These are phyloP conservation scores for Mactra quadrangularis DNA, from an alignment of 1,140 invertebrate genomes.

Conservation along the genomic window DNA sequence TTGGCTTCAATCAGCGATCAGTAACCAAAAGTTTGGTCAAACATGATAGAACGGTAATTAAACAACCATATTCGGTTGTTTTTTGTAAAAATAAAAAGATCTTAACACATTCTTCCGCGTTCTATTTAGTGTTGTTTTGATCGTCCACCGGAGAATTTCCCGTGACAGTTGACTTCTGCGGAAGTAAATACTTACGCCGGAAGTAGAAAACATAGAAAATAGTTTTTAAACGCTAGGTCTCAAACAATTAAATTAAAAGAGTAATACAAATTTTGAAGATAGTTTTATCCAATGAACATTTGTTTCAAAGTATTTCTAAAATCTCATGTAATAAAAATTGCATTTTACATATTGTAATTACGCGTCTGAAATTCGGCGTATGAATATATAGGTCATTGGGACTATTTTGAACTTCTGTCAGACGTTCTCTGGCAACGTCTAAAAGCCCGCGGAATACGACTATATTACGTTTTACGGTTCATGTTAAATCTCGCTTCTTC, in stretches of 20 bases:
- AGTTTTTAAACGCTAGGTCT: constrained; percentile 21
- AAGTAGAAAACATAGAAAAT: constrained; percentile 25
- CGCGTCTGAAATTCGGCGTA: constrained; percentile 5
- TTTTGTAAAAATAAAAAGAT: neutral
- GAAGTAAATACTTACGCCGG: constrained; percentile 35
- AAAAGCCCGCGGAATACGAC: constrained; percentile 27
- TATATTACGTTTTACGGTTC: neutral
- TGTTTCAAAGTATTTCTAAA: no score
- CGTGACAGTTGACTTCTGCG: constrained; percentile 42
- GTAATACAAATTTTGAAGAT: no score
- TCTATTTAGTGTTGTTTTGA: constrained; percentile 13
- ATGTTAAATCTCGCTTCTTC: no score
- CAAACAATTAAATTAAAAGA: no score
- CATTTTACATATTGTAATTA: neutral
- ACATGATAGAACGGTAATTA: neutral
- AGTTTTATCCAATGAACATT: no score
- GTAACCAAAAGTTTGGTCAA: neutral
- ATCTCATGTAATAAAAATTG: neutral
- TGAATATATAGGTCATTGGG: constrained; percentile 45
- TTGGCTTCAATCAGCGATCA: neutral
- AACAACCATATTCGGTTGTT: constrained; percentile 28
- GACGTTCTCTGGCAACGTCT: constrained; percentile 57
- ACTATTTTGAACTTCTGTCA: constrained; percentile 47
- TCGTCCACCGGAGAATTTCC: constrained; percentile 27
- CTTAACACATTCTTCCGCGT: constrained; percentile 12